Percentiles rank a stretch among this genome's conserved stretches.
Conservation (phyloP, 2,113 vertebrate genomes). For the Arothron firmamentum region DNA sequence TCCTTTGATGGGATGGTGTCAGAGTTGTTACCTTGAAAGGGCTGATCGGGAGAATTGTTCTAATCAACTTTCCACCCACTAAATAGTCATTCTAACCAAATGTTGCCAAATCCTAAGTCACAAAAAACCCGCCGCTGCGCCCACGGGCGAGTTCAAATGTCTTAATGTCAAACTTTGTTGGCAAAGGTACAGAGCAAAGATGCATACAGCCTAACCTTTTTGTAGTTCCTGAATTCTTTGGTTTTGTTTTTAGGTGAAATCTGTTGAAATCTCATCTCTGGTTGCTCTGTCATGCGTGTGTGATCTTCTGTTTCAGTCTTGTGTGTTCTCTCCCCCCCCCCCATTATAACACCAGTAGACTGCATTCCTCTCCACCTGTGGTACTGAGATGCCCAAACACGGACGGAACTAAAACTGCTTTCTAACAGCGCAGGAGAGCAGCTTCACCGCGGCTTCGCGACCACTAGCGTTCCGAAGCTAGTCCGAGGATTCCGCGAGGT, state of each 20-base stretch:
- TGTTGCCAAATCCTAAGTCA: conserved; percentile 37
- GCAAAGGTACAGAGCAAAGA: conserved; percentile 38
- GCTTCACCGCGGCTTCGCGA: too few relatives aligned
- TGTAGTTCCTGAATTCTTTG: conserved; percentile 17
- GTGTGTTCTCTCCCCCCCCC: conserved; percentile 19
- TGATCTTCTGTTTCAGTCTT: conserved; percentile 29
- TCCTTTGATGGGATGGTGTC: neutral
- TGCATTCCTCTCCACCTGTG: conserved; percentile 43
- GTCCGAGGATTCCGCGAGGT: neutral
- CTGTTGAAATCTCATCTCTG: conserved; percentile 22
- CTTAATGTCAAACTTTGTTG: conserved; percentile 37
- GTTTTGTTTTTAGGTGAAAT: conserved; percentile 26
- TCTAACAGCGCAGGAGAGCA: neutral
- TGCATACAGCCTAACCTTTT: conserved; percentile 27
- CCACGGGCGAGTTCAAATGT: conserved; percentile 33
- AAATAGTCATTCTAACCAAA: conserved; percentile 49
- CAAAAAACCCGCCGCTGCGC: conserved; percentile 21
- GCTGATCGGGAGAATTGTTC: conserved; percentile 15
- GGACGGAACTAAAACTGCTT: neutral
- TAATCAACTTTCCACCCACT: neutral
- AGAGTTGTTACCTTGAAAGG: conserved; percentile 29
- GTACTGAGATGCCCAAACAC: conserved; percentile 11
- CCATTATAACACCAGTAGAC: conserved; percentile 39
- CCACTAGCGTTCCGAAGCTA: too few relatives aligned
- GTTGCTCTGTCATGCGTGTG: conserved; percentile 21